phyloP scores from a whole-genome alignment of 1,140 invertebrate species.

The Caenorhabditis remanei region DNA sequence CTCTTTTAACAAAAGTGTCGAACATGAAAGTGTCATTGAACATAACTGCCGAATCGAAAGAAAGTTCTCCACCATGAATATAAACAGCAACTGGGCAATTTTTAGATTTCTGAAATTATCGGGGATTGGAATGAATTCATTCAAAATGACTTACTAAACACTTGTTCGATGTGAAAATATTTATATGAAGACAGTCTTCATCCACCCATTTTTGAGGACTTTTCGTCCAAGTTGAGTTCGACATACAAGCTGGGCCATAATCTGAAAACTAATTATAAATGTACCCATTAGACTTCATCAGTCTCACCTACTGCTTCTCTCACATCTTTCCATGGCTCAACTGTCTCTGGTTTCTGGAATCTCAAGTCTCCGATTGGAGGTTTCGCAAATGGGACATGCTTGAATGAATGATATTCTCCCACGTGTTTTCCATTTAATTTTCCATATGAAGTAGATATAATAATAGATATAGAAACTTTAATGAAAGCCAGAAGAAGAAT shows the following conservation, averaged over 20 bases:
- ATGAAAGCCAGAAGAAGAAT: not conserved
- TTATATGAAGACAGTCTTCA: constrained; percentile 55
- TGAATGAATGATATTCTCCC: constrained; percentile 36
- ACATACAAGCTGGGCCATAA: constrained; percentile 59
- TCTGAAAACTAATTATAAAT: not conserved
- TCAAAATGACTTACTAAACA: constrained; percentile 16
- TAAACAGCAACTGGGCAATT: constrained; percentile 46
- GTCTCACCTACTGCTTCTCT: not conserved
- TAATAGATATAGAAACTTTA: not conserved
- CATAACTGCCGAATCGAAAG: constrained; percentile 53
- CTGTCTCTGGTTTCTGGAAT: constrained; percentile 8
- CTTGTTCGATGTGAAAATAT: constrained; percentile 41
- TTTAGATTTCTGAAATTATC: constrained; percentile 4
- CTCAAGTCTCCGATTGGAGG: constrained; percentile 44
- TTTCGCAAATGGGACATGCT: constrained; percentile 56
- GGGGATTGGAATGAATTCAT: too few relatives aligned
- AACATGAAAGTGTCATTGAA: not conserved
- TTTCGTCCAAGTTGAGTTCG: constrained; percentile 6
- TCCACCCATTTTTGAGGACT: constrained; percentile 57
- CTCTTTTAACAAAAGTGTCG: not conserved
- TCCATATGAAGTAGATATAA: constrained; percentile 26
- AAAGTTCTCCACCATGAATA: constrained; percentile 50
- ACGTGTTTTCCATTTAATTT: constrained; percentile 26
- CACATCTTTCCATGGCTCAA: constrained; percentile 27
- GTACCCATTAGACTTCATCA: not conserved